Evolutionary conservation across 2,888 invertebrate species (phyloP), one percentile per base, ranked within the genome.

Genomic region (Lycophotia porphyrea): DNA sequence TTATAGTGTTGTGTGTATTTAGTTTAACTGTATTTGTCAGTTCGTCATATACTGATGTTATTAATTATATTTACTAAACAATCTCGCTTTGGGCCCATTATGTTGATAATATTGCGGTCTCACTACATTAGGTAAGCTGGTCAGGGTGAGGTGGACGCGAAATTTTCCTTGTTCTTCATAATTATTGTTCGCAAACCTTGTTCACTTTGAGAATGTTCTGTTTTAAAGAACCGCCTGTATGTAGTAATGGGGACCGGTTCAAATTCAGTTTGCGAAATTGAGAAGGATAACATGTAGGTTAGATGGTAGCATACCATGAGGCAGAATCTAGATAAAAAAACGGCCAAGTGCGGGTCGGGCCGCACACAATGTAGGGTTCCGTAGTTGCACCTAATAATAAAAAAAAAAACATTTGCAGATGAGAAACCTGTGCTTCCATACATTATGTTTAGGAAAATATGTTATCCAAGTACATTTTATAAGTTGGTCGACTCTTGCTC

Each of bases 141-240:
- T 87, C 87, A 87, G 87, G 88, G 88, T 77, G 74, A 80, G 66
- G 66, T 65, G 5, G 49, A 9, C 42, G 68, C 36, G 27, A 84
- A 71, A 80, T 80, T 83, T 76, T 80, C 85, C 87, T 88, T 79
- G 73, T 84, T 80, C 60, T 81, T 78, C 67, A 81, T 86, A 81
- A 78, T 78, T 68, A 72, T 67, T 70, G 31, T 77, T 73, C 67
- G 60, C 80, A 71, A 72, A 75, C 49, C 85, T 76, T 71, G 82
- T 73, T 34, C 21, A 36, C 81, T 80, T 84, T 84, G 81, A 74
- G 31, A 65, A 44, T 65, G 52, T 66, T 60, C 44, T 78, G 64
- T 47, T 84, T 66, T 71, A 67, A 83, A 65, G 68, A 69, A 72
- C 60, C 55, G 9, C 31, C 63, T 74, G 31, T 4, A 5, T n/a